Base-by-base conservation (phyloP, 1,140 invertebrate species). In the Philaenus spumarius region DNA sequence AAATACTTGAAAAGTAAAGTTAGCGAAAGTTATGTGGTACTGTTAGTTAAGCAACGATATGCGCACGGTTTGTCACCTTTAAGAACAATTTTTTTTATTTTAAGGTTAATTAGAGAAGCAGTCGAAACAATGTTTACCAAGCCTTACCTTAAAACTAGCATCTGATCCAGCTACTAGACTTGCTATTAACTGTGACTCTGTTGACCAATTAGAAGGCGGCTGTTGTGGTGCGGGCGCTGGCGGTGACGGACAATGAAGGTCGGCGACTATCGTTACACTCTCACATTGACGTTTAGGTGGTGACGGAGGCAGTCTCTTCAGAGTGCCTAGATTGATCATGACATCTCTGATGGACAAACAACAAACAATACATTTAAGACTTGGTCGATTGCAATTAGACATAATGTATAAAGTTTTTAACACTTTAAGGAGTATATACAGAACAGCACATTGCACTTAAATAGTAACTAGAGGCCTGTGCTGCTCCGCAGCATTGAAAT, bases 81-180 rank as follows among this genome's bases (percentile, higher is more conserved):
- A n/a, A n/a, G n/a, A n/a, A n/a, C n/a, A n/a, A n/a, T 51, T 48
- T 22, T 15, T 4, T 35, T 20, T 5, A 20, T 56, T 34, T 12
- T 35, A 6, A 24, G 14, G 20, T 12, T 43, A 35, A 19, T 14
- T 14, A 17, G 17, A 24, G 4, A 30, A 46, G 11, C 23, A 26
- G 30, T 9, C 14, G n/a, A 37, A 37, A n/a, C n/a, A 9, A n/a
- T 11, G 19, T 35, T 30, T 15, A 55, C 20, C 22, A 46, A 55
- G 54, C 62, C 59, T 66, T 74, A 89, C 86, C 83, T 91, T 90
- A 77, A 90, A 90, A 78, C 87, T 90, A 68, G 87, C 86, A 72
- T 90, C 87, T 58, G 87, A 89, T 26, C 87, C 87, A 85, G 85
- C 64, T 83, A 76, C 82, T 62, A 85, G 79, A 60, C 80, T 77